Evolutionary conservation across 2,113 vertebrate genomes (phyloP).

Genomic region (Patagioenas fasciata): DNA sequence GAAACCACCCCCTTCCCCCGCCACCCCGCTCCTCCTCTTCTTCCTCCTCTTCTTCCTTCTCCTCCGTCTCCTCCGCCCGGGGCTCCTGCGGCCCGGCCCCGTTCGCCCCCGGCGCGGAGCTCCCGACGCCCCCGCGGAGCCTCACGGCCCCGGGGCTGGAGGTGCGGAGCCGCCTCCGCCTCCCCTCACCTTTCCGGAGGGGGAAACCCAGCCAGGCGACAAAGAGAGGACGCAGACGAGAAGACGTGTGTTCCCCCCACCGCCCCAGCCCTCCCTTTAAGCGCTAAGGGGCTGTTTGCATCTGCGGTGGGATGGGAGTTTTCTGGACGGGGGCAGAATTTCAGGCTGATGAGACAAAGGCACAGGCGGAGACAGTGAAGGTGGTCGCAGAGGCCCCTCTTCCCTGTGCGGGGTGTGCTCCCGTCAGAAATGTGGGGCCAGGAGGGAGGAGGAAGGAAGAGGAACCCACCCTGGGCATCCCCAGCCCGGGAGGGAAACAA

Average conservation of each 20-base stretch:
- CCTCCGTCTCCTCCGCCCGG: not conserved
- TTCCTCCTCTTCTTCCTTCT: not conserved
- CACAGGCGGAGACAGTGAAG: not conserved
- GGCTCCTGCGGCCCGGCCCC: not conserved
- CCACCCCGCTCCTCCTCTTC: not conserved
- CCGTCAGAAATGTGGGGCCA: not conserved
- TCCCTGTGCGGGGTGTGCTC: not conserved
- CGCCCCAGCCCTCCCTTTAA: not conserved
- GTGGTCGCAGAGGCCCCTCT: not conserved
- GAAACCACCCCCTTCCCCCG: not conserved
- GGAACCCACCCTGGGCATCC: not conserved
- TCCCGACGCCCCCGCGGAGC: constrained; percentile 16
- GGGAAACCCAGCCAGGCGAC: not conserved
- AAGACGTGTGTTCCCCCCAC: not conserved
- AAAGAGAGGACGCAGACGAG: not conserved
- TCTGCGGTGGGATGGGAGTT: not conserved
- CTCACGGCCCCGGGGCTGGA: not conserved
- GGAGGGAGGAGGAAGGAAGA: not conserved
- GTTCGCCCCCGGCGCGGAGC: not conserved
- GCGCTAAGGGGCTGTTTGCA: no score
- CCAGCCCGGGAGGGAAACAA: not conserved
- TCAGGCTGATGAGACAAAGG: not conserved
- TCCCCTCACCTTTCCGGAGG: not conserved
- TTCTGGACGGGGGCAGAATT: not conserved
- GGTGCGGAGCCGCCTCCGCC: not conserved